Base-by-base conservation (phyloP, 2,888 invertebrate species). In the Galeruca laticollis region DNA sequence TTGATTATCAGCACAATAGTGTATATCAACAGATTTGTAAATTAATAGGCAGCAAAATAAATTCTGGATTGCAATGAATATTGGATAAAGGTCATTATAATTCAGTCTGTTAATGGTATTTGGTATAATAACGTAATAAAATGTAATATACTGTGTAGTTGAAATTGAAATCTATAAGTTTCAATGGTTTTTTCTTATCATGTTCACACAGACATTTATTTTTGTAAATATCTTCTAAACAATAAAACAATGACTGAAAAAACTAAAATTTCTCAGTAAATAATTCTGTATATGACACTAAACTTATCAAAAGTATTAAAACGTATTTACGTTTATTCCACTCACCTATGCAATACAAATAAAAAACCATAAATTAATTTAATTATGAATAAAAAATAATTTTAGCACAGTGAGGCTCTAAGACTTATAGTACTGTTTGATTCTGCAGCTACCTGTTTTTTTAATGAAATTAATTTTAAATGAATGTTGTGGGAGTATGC, bases 331-430 rank as follows among this genome's bases (percentile, higher is more conserved):
- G 31, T 62, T 62, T 51, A 26, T 5, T 61, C 49, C 13, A 49
- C 49, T 59, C 11, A 31, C 10, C 15, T 49, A 8, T 62, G 33
- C 51, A 51, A 33, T 52, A 35, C 31, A 37, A 49, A 20, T 47
- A 10, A 47, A 35, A 20, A 51, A 51, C 33, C 35, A 10, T 33
- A 62, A 51, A 13, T 51, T 62, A 52, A 62, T 51, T 61, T 51
- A 47, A 31, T 21, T 49, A 18, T 21, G 18, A 26, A 26, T 35
- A 18, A 63, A 37, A 52, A 63, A 15, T 52, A 13, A 52, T 52
- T 62, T 37, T 62, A 62, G 49, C 61, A 61, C 61, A 62, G 52
- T 51, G 62, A 35, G 52, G 35, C 33, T 51, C 11, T 35, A 33
- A 47, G 21, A 11, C 18, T n/a, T n/a, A n/a, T n/a, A n/a, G n/a